Base-by-base conservation (phyloP, 2,888 invertebrate genomes). In the Ariolimax columbianus region DNA sequence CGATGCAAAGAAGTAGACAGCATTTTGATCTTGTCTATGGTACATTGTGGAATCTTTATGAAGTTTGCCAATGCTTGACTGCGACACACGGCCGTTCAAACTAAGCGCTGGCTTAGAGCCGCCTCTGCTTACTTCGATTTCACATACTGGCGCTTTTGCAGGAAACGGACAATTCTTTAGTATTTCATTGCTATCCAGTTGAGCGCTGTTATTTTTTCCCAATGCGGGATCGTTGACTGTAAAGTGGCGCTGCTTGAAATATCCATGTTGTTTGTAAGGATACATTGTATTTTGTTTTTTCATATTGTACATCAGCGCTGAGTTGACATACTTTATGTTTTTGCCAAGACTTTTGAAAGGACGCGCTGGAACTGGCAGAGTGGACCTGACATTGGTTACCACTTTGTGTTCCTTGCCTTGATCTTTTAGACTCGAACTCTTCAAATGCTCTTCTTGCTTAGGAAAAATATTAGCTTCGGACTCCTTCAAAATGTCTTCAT, bases 241-340 rank as follows among this genome's bases (percentile, higher is more conserved):
- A 43, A 26, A 9, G 6, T 63, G 66, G 19, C 6, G 19, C 43
- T 40, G 38, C n/a, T 38, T 59, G 30, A 6, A 17, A 19, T 59
- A 19, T 9, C 2, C 47, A 0, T 30, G 1, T 30, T 4, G 9
- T 43, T 66, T 68, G 23, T 68, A 19, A 14, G 79, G 68, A 23
- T n/a, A 43, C n/a, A 19, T 7, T 23, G 63, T 23, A 19, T 30
- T 43, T 43, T 66, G 43, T 43, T 82, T 82, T 43, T 82, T 82
- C 38, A 51, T 82, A 33, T 26, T 73, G 33, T 82, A 82, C 55
- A 59, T 38, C 7, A 82, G 40, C 19, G 82, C 82, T 14, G 82
- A 82, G 36, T 55, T 82, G 19, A 82, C 82, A 38, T 82, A 82
- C 30, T 82, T 82, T 30, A 55, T 38, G 38, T 59, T 81, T 19